Evolutionary conservation across 2,888 invertebrate species (phyloP).

Genomic region (Fissipunctia ypsillon): DNA sequence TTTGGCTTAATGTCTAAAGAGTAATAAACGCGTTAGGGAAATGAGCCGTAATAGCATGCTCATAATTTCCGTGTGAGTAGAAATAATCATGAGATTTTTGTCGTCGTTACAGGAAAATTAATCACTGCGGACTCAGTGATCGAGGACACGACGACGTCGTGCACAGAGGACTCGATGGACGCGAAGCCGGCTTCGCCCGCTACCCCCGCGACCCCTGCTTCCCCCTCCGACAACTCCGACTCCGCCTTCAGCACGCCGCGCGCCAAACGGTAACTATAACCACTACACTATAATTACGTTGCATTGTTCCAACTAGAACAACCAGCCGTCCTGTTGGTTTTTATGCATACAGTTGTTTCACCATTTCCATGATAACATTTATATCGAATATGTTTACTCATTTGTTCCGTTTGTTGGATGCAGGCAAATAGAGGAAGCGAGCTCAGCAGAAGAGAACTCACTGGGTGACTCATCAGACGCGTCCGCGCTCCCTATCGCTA

Average conservation of each 20-base stretch:
- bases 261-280: conserved; percentile 85
- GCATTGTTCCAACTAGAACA: conserved; percentile 39
- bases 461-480: conserved; percentile 85
- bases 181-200: conserved; percentile 88
- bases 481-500: conserved; percentile 81
- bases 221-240: conserved; percentile 88
- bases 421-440: conserved; percentile 89
- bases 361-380: conserved; percentile 36
- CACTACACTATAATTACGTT: conserved; percentile 40
- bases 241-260: conserved; percentile 88
- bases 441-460: conserved; percentile 90
- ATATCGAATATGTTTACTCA: conserved; percentile 31
- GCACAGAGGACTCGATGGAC: conserved; percentile 94
- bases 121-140: conserved; percentile 90
- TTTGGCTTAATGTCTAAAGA: conserved; percentile 18
- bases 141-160: conserved; percentile 93
- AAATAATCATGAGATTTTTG: conserved; percentile 8
- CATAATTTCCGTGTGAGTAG: conserved; percentile 22
- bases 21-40: conserved; percentile 35
- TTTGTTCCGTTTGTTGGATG: conserved; percentile 51
- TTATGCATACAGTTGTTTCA: conserved; percentile 57
- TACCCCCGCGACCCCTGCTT: conserved; percentile 84
- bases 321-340: conserved; percentile 39
- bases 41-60: conserved; percentile 15
- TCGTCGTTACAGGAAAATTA: conserved; percentile 82